Evolutionary conservation across 37 sponge, comb jelly and placozoan species (phyloP).

Genomic region (Chondrosia reniformis): DNA sequence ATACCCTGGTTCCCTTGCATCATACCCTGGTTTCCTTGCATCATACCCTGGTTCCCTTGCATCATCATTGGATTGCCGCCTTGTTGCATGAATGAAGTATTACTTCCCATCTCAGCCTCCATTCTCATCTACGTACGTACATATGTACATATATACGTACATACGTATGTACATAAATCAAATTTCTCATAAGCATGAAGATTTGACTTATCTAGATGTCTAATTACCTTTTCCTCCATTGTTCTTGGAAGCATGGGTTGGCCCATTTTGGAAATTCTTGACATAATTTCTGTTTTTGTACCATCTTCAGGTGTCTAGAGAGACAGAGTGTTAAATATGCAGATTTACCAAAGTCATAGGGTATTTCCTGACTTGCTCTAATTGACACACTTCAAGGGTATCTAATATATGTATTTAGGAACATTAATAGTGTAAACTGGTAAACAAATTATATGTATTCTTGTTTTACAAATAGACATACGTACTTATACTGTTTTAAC

Average conservation of each 20-base stretch:
- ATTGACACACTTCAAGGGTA: no score
- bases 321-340: background rate
- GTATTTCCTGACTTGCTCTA: no score
- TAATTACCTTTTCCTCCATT: background rate
- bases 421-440: no score
- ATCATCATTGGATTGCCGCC: slow-evolving; percentile 20
- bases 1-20: background rate
- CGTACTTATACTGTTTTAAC: no score
- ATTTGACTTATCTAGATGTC: background rate
- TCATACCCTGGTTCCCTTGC: slow-evolving; percentile 13
- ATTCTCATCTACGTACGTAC: slow-evolving; percentile 1
- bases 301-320: slow-evolving; percentile 16
- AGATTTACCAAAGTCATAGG: no score
- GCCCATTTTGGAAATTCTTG: slow-evolving; percentile 83
- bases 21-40: slow-evolving; percentile 16
- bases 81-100: slow-evolving; percentile 1
- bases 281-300: slow-evolving; percentile 55
- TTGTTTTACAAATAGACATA: no score
- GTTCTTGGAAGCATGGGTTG: slow-evolving; percentile 61
- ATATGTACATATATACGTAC: background rate
- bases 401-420: no score
- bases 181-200: background rate
- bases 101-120: background rate
- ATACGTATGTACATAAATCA: background rate
- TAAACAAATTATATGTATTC: no score